Base-by-base conservation (phyloP, 2,888 invertebrate species). In the Mimas tiliae region DNA sequence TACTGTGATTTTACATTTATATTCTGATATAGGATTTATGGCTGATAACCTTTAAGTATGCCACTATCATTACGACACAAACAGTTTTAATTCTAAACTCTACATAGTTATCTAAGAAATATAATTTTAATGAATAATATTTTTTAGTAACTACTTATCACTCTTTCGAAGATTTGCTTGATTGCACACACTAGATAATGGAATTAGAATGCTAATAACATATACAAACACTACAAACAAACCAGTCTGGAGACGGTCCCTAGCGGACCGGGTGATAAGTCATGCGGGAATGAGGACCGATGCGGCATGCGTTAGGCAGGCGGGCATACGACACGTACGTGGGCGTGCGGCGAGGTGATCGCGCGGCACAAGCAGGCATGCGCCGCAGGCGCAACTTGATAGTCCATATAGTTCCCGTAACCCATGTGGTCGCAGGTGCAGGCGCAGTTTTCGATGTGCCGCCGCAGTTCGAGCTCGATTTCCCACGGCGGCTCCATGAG, bases 371-470 rank as follows among this genome's bases (percentile, higher is more conserved):
- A 84, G 83, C 93, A 93, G 83, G 90, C 91, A 84, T 92, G 91
- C 76, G 90, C 90, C 74, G 87, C 88, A 80, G 92, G 89, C 79
- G 91, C 88, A 90, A 97, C 96, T 96, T 97, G 97, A 94, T 97
- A 97, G 94, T 97, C 97, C 96, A 97, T 96, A 89, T 96, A 97
- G 94, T 98, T 98, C 81, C 98, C 98, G 94, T 97, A 97, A 87
- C 98, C 98, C 96, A 98, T 97, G 95, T 98, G 98, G 94, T 97
- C 97, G 95, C 98, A 98, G 82, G 97, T 96, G 94, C 98, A 98
- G 79, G 97, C 96, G 94, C 98, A 98, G 88, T 96, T 96, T 91
- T 97, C 96, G 89, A 98, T 97, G 94, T 98, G 98, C 89, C 96
- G 96, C 87, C 97, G 95, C 90, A 98, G 95, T 94, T 98, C 97